Conservation (phyloP, 2,888 invertebrate genomes). For the Eupeodes luniger region DNA sequence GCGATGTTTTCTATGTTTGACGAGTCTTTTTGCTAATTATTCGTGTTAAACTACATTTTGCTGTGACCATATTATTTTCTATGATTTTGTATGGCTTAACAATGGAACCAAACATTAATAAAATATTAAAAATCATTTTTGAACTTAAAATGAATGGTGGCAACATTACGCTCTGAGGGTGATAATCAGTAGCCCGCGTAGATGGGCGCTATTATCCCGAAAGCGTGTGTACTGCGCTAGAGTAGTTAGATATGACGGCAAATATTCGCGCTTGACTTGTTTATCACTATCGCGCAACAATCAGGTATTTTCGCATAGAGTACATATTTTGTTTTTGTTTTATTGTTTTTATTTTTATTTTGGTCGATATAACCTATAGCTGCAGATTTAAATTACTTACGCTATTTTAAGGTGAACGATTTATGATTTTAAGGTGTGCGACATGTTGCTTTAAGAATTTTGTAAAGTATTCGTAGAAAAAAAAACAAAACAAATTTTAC, state of each 20-base stretch:
- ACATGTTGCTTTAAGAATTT: conserved; percentile 12
- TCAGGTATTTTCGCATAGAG: conserved; percentile 43
- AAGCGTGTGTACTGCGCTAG: conserved; percentile 36
- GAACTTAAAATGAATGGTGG: not conserved
- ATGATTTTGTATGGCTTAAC: no score
- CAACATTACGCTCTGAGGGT: conserved; percentile 19
- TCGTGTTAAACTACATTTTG: no score
- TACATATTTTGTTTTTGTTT: not conserved
- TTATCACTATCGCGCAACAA: conserved; percentile 50
- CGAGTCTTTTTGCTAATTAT: no score
- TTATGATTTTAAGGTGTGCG: conserved; percentile 51
- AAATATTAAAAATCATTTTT: no score
- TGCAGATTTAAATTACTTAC: conserved; percentile 46
- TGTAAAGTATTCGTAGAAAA: not conserved
- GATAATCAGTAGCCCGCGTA: conserved; percentile 67
- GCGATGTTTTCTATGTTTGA: no score
- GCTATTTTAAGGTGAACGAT: conserved; percentile 44
- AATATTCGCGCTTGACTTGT: conserved; percentile 68
- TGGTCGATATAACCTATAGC: not conserved
- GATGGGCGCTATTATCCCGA: conserved; percentile 70
- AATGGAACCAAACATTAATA: no score
- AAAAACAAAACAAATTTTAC: not conserved
- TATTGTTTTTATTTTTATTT: conserved; percentile 8
- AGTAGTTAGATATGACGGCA: conserved; percentile 56
- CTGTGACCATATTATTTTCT: no score